These are phyloP conservation scores for Hypocryptadius cinnamomeus DNA, from an alignment of 2,113 vertebrate species.

Conservation along the genomic window DNA sequence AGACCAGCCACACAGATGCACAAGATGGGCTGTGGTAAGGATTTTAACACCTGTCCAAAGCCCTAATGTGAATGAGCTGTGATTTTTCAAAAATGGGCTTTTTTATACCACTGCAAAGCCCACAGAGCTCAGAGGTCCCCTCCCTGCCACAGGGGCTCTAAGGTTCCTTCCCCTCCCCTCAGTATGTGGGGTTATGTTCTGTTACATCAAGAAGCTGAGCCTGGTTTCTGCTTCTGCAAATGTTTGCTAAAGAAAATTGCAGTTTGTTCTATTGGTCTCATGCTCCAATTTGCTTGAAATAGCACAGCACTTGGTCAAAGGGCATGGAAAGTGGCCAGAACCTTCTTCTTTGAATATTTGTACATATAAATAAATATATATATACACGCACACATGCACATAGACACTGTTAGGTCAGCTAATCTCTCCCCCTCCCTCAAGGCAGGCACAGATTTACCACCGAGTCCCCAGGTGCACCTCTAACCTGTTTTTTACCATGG, in stretches of 20 bases:
- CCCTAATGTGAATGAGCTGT: background rate
- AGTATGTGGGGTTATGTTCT: fast-evolving
- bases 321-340: background rate
- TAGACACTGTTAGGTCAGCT: background rate
- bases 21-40: background rate
- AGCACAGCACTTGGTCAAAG: background rate
- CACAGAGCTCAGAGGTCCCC: background rate
- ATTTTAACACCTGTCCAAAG: constrained; percentile 12
- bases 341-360: background rate
- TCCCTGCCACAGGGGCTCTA: fast-evolving
- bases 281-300: background rate
- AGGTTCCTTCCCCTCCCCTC: background rate
- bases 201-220: background rate
- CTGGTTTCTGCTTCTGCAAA: background rate
- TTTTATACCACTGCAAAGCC: background rate
- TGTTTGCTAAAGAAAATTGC: background rate
- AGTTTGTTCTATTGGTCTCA: background rate
- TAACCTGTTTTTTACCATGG: background rate
- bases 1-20: background rate
- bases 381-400: fast-evolving
- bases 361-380: background rate
- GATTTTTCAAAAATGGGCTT: background rate
- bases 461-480: background rate
- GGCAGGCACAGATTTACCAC: background rate
- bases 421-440: background rate